phyloP scores from a whole-genome alignment of 2,113 vertebrate species.

The Odobenus rosmarus region DNA sequence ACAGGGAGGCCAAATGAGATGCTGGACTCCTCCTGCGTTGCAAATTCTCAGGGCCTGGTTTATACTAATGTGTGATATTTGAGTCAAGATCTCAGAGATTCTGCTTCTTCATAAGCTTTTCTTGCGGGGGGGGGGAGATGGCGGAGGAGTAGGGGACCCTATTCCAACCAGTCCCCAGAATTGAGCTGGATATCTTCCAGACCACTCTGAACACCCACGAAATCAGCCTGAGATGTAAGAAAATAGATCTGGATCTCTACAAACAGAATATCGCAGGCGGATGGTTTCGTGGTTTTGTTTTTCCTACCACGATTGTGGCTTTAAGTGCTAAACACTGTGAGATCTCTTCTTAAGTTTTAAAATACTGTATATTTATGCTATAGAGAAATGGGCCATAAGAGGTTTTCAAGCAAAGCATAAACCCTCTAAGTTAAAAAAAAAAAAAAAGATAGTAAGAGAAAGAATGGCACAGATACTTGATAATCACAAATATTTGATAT shows the following conservation, averaged over 20 bases:
- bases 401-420: neutral
- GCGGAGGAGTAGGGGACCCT: too few relatives aligned
- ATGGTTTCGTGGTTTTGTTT: too few relatives aligned
- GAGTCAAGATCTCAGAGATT: neutral
- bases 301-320: neutral
- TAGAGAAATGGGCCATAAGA: neutral
- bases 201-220: too few relatives aligned
- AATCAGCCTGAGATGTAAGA: too few relatives aligned
- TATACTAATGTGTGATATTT: too few relatives aligned
- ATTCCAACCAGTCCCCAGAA: too few relatives aligned
- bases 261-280: too few relatives aligned
- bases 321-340: neutral
- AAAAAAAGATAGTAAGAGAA: neutral
- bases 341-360: neutral
- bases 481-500: neutral
- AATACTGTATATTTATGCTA: neutral
- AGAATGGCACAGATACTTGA: neutral
- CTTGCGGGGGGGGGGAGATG: too few relatives aligned
- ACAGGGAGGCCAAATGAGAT: neutral
- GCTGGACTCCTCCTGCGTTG: fast-evolving
- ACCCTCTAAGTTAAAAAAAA: neutral
- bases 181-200: too few relatives aligned
- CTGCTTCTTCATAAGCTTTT: neutral
- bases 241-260: too few relatives aligned
- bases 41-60: too few relatives aligned